Evolutionary conservation across 2,888 invertebrate genomes (phyloP).

Genomic region (Limnephilus rhombicus): DNA sequence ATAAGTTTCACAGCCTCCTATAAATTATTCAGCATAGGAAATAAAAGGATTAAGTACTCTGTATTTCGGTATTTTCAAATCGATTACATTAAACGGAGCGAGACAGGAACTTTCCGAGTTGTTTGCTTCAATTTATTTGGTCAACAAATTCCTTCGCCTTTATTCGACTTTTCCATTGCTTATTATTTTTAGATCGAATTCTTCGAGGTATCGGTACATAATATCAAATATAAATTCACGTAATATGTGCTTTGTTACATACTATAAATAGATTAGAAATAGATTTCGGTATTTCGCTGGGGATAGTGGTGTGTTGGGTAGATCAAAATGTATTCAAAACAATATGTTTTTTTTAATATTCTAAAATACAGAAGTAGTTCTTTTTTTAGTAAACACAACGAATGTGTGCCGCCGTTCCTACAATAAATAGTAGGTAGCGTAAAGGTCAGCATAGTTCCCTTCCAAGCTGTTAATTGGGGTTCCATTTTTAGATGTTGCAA

Average conservation of each 20-base stretch:
- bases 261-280: neutral
- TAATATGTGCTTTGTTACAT: too few relatives aligned
- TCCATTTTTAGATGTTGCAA: too few relatives aligned
- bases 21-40: neutral
- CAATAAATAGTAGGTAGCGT: too few relatives aligned
- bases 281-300: neutral
- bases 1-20: neutral
- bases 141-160: neutral
- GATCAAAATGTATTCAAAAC: too few relatives aligned
- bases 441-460: too few relatives aligned
- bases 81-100: neutral
- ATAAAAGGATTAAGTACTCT: neutral
- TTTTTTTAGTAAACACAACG: too few relatives aligned
- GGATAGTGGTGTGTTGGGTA: too few relatives aligned
- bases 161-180: neutral
- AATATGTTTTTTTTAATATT: too few relatives aligned
- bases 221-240: too few relatives aligned
- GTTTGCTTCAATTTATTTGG: conserved; percentile 9
- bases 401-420: too few relatives aligned
- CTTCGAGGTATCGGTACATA: neutral
- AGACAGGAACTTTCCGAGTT: neutral
- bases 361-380: too few relatives aligned
- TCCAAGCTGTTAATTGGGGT: too few relatives aligned
- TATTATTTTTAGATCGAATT: neutral
- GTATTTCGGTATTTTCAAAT: neutral